A percentile compares a stretch with the other conserved stretches of the same genome.
Evolutionary conservation across 2,888 invertebrate genomes (phyloP).

Genomic region (Sussaba pulchella): DNA sequence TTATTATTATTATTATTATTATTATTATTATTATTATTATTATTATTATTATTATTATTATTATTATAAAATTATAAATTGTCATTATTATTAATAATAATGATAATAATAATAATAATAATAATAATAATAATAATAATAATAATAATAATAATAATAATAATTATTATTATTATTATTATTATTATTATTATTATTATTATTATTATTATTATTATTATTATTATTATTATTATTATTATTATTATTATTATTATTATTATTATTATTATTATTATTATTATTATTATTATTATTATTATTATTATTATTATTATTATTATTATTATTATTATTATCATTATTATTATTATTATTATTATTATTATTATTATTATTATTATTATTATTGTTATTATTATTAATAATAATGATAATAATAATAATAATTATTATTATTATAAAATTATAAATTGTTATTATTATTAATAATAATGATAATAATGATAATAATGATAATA

Average conservation of each 20-base stretch:
- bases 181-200: not conserved
- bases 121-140: not conserved
- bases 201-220: not conserved
- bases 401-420: not conserved
- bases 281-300: not conserved
- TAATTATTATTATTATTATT: not conserved
- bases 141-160: not conserved
- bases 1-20: not conserved
- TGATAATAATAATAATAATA: not conserved
- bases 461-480: not conserved
- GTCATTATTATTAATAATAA: not conserved
- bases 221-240: not conserved
- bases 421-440: not conserved
- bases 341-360: not conserved
- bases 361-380: not conserved
- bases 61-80: no score
- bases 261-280: not conserved
- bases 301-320: not conserved
- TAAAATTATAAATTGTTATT: not conserved
- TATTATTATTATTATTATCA: not conserved
- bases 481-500: not conserved
- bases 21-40: not conserved
- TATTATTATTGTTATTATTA: not conserved
- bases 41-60: no score
- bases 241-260: not conserved